Conservation (phyloP, 2,113 vertebrate species). For the Macroglossus sobrinus region DNA sequence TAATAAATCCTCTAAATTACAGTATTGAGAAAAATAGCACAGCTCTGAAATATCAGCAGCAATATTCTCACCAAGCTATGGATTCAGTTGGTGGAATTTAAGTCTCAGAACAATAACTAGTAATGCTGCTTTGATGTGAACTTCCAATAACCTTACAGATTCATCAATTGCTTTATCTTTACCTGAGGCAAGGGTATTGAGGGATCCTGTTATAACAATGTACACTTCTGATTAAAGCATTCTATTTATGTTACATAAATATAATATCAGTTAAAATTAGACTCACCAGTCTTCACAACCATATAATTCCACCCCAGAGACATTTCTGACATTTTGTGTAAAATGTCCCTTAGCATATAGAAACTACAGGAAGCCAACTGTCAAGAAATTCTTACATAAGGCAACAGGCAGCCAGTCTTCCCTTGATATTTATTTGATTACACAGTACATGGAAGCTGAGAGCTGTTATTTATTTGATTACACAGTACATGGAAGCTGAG, state of each 20-base stretch:
- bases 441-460: neutral
- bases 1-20: slow-evolving; percentile 64
- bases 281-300: neutral
- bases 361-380: neutral
- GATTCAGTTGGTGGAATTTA: slow-evolving; percentile 12
- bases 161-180: neutral
- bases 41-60: slow-evolving; percentile 30
- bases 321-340: neutral
- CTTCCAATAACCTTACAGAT: neutral
- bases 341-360: neutral
- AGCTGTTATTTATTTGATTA: neutral
- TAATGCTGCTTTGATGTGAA: neutral
- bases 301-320: neutral
- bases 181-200: neutral
- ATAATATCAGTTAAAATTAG: neutral
- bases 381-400: neutral
- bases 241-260: neutral
- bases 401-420: neutral
- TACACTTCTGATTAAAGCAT: neutral
- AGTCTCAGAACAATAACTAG: slow-evolving; percentile 41
- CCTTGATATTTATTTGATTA: neutral
- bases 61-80: neutral
- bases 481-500: neutral
- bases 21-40: slow-evolving; percentile 31
- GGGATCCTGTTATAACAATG: neutral